Base-by-base conservation (phyloP, 2,113 vertebrate species). In the Oncorhynchus mykiss region DNA sequence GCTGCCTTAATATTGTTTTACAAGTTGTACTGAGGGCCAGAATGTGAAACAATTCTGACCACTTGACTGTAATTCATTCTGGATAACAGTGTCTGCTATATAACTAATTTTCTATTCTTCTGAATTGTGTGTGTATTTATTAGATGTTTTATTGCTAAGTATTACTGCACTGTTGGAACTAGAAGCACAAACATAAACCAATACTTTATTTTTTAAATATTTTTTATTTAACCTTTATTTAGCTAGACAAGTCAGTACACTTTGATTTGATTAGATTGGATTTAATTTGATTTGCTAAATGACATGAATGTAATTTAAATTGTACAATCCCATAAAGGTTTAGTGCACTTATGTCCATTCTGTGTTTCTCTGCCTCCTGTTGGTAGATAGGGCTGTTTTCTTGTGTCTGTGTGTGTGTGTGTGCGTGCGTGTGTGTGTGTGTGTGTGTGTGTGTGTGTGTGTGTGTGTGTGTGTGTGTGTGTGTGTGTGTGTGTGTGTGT, bases 1-100 rank as follows among this genome's bases (percentile, higher is more conserved):
- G 39, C 51, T 54, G 65, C 73, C 71, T 79, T 73, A 77, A 86
- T 75, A 80, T 86, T 84, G 86, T 62, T 88, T 88, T 83, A 5
- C 80, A 85, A 83, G 82, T 82, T 86, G 86, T 84, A 86, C 88
- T 84, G 85, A 80, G 74, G 54, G 70, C 82, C 81, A 86, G 81
- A 83, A 87, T 78, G 51, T 85, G 80, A 88, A 89, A 20, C 22
- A 24, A 20, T 24, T 62, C 9, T 20, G 60, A 39, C 34, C 2
- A 9, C 8, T 9, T 9, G 39, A 22, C 60, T 64, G 22, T 64
- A 8, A n/a, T 4, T 64, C 16, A 3, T 11, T 64, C 24, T 64
- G 20, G 24, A 25, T n/a, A 64, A 25, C 4, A 8, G n/a, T 16
- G 11, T 64, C 60, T 25, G 20, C 20, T 22, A 64, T 16, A 25